Conservation (phyloP, 2,797 vertebrate species). For the Anabas testudineus region DNA sequence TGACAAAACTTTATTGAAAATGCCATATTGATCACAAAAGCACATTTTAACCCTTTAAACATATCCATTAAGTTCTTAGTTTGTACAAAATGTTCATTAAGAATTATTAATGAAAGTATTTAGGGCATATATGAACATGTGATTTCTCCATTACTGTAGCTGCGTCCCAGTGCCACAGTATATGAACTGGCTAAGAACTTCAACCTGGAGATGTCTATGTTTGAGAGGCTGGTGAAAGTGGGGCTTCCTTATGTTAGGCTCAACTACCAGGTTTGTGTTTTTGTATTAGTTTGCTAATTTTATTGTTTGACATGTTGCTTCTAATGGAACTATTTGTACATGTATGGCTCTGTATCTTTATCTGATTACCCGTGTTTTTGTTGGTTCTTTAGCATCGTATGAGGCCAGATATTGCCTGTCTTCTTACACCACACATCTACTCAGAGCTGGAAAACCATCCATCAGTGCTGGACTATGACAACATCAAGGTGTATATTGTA, state of each 20-base stretch:
- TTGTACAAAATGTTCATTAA: neutral
- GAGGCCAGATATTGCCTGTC: constrained; percentile 93
- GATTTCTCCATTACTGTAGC: constrained; percentile 83
- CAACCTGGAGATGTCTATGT: constrained; percentile 94
- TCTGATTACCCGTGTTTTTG: constrained; percentile 9
- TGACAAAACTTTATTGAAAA: neutral
- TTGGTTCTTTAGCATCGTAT: constrained; percentile 89
- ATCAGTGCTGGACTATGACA: constrained; percentile 91
- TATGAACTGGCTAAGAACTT: constrained; percentile 95
- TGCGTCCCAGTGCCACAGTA: constrained; percentile 93
- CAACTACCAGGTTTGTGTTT: constrained; percentile 90
- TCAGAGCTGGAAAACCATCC: constrained; percentile 90
- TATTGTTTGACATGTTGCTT: neutral
- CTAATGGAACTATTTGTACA: neutral
- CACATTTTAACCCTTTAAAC: neutral
- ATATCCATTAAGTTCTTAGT: neutral
- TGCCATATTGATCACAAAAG: neutral
- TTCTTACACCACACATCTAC: constrained; percentile 94
- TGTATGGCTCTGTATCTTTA: neutral
- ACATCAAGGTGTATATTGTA: constrained; percentile 87
- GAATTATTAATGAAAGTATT: neutral
- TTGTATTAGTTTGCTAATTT: neutral
- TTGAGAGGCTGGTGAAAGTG: constrained; percentile 93
- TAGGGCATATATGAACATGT: neutral
- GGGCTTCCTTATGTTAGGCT: constrained; percentile 90